These are phyloP conservation scores for Hippocampus zosterae DNA, from an alignment of 2,113 vertebrate genomes.

Conservation along the genomic window DNA sequence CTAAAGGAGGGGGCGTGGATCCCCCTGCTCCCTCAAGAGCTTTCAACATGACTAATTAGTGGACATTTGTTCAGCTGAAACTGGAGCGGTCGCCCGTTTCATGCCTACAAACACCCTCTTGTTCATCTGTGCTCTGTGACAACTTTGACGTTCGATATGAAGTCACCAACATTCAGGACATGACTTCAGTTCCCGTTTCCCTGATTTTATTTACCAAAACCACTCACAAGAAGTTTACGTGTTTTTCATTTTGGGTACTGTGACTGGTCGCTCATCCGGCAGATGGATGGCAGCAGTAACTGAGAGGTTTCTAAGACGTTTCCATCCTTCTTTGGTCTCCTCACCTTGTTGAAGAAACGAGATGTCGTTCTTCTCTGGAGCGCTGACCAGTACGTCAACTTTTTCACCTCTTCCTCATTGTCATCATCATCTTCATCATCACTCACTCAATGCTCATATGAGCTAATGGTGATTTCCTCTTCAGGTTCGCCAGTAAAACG, in stretches of 20 bases:
- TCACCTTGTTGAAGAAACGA: neutral
- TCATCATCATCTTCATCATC: neutral
- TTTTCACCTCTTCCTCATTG: neutral
- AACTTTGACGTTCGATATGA: neutral
- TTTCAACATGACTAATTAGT: too few relatives aligned
- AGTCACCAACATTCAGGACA: neutral
- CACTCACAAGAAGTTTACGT: too few relatives aligned
- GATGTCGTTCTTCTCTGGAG: constrained; percentile 7
- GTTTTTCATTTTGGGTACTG: neutral
- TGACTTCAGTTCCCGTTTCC: neutral
- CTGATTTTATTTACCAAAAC: neutral
- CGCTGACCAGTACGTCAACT: constrained; percentile 3
- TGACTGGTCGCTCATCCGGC: too few relatives aligned
- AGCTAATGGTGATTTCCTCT: neutral
- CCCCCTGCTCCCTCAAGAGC: neutral
- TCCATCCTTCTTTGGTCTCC: neutral
- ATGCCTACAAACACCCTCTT: too few relatives aligned
- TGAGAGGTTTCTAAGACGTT: neutral
- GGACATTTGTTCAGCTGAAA: neutral
- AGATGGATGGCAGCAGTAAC: neutral
- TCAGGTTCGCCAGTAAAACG: constrained; percentile 5
- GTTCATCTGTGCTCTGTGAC: too few relatives aligned
- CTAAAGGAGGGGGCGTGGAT: neutral
- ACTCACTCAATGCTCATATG: neutral
- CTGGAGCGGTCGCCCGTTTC: too few relatives aligned